phyloP scores from a whole-genome alignment of 2,888 invertebrate genomes.

The Caenorhabditis sp. region DNA sequence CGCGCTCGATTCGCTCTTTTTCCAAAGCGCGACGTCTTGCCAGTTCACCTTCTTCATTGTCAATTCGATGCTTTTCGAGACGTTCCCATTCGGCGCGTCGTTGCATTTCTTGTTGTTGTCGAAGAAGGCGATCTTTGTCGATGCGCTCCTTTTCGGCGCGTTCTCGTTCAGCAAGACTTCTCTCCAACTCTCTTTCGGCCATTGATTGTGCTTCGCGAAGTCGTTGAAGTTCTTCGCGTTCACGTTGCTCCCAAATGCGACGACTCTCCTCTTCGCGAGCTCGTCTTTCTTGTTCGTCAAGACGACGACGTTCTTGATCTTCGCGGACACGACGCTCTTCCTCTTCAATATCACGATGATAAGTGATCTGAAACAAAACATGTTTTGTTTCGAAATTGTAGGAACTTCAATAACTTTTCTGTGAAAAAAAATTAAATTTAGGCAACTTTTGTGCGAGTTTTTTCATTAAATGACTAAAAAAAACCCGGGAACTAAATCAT shows the following conservation, averaged over 20 bases:
- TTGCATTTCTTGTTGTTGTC: conserved; percentile 49
- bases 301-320: conserved; percentile 51
- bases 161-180: conserved; percentile 53
- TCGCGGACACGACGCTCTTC: conserved; percentile 67
- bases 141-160: conserved; percentile 57
- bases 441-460: no score
- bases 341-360: conserved; percentile 63
- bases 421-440: neutral
- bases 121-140: conserved; percentile 38
- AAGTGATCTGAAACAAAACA: conserved; percentile 33
- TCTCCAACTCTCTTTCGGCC: conserved; percentile 59
- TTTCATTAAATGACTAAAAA: no score
- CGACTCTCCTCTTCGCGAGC: conserved; percentile 63
- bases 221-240: conserved; percentile 60
- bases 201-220: conserved; percentile 58
- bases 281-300: conserved; percentile 45
- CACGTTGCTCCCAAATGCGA: conserved; percentile 59
- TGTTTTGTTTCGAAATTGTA: conserved; percentile 16
- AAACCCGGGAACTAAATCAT: no score
- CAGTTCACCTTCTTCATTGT: conserved; percentile 54
- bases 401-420: conserved; percentile 4
- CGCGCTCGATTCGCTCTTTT: conserved; percentile 53
- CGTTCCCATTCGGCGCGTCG: conserved; percentile 65
- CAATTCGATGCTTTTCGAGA: conserved; percentile 57
- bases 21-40: conserved; percentile 46